Percentiles rank a stretch among this genome's conserved stretches.
phyloP scores from a whole-genome alignment of 2,888 invertebrate species.

The Hirtodrosophila trivittata region DNA sequence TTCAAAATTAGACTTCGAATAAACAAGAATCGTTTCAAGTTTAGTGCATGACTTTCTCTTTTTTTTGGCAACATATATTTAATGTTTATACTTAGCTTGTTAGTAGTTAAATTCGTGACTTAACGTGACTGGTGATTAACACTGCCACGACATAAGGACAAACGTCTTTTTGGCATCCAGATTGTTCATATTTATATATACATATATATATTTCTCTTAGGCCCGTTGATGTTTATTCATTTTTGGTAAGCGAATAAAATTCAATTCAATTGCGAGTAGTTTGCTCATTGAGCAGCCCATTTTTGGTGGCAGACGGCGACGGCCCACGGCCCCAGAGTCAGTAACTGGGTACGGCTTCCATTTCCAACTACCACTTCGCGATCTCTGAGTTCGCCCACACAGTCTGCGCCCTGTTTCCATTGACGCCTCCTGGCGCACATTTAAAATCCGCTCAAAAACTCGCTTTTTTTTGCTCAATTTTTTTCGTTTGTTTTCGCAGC shows the following conservation, averaged over 20 bases:
- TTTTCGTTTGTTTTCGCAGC: slow-evolving; percentile 33
- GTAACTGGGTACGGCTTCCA: slow-evolving; percentile 52
- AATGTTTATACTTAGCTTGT: neutral
- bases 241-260: slow-evolving; percentile 54
- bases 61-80: neutral
- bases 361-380: slow-evolving; percentile 30
- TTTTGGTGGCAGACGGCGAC: slow-evolving; percentile 60
- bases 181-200: neutral
- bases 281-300: slow-evolving; percentile 69
- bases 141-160: neutral
- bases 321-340: slow-evolving; percentile 20
- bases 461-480: slow-evolving; percentile 19
- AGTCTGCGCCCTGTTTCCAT: slow-evolving; percentile 47
- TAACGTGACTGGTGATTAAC: neutral
- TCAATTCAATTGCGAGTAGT: slow-evolving; percentile 56
- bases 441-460: slow-evolving; percentile 34
- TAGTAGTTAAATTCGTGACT: neutral
- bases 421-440: slow-evolving; percentile 69
- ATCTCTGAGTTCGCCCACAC: slow-evolving; percentile 58
- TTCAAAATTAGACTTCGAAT: neutral
- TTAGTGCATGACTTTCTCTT: slow-evolving; percentile 1
- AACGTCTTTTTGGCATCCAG: too few relatives aligned
- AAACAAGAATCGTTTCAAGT: slow-evolving; percentile 4
- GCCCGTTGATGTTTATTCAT: slow-evolving; percentile 17
- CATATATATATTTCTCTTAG: neutral